A percentile compares a stretch with the other conserved stretches of the same genome.
These are phyloP conservation scores for Strigamia maritima DNA, from an alignment of 2,888 invertebrate species.

Conservation along the genomic window DNA sequence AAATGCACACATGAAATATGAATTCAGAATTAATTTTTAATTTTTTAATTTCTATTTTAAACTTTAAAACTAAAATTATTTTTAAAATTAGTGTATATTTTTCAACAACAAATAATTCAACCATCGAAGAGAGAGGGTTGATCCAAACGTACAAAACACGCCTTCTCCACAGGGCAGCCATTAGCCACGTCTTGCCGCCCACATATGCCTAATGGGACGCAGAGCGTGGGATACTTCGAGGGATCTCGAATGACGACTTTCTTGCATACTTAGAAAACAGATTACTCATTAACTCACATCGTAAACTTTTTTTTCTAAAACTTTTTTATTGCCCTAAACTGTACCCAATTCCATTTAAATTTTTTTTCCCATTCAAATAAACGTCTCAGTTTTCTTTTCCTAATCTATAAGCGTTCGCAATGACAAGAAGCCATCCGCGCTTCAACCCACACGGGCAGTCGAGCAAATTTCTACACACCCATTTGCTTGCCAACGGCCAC, in stretches of 20 bases:
- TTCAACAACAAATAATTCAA: neutral
- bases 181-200: neutral
- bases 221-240: neutral
- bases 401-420: neutral
- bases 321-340: neutral
- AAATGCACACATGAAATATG: too few relatives aligned
- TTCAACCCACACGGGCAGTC: neutral
- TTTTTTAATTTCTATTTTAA: too few relatives aligned
- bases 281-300: neutral
- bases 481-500: conserved; percentile 4
- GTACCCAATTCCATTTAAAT: neutral
- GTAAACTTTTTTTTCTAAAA: neutral
- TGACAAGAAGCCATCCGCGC: neutral
- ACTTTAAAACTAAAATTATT: neutral
- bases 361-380: too few relatives aligned
- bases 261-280: neutral
- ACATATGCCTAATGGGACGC: neutral
- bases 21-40: too few relatives aligned
- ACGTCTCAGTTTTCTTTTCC: neutral
- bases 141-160: neutral
- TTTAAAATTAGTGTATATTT: neutral
- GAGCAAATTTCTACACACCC: neutral
- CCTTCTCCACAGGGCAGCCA: neutral
- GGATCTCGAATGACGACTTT: neutral
- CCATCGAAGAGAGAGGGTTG: neutral